These are phyloP conservation scores for Scolopax mira DNA, from an alignment of 2,113 vertebrate genomes.

Conservation along the genomic window DNA sequence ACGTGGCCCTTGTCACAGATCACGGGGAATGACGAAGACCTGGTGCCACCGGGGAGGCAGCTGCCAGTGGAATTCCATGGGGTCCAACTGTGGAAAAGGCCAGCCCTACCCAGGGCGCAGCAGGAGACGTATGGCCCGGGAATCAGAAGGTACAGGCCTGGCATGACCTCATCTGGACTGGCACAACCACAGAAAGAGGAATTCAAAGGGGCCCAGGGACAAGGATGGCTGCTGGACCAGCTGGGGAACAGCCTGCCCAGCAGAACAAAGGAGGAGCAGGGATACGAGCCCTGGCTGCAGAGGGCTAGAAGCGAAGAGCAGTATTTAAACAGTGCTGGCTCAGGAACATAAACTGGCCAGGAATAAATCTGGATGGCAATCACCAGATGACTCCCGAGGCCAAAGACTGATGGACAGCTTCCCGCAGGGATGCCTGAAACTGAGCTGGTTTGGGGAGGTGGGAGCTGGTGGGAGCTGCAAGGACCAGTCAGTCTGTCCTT, in stretches of 20 bases:
- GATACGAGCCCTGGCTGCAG: fast-evolving
- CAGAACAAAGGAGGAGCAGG: not conserved
- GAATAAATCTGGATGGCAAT: not conserved
- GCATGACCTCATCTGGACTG: not conserved
- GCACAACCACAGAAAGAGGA: not conserved
- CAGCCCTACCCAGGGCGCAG: not conserved
- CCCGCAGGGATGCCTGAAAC: not conserved
- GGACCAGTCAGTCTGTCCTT: not conserved
- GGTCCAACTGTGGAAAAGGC: not conserved
- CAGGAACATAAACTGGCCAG: not conserved
- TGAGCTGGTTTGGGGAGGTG: not conserved
- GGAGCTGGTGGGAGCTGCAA: not conserved
- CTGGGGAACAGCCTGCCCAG: not conserved
- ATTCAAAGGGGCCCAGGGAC: not conserved
- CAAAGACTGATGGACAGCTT: not conserved
- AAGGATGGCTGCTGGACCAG: not conserved
- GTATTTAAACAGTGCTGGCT: not conserved
- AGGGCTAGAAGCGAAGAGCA: not conserved
- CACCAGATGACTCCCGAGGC: not conserved
- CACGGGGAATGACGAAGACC: not conserved
- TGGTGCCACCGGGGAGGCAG: not conserved
- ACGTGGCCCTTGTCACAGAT: not conserved
- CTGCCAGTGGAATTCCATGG: not conserved
- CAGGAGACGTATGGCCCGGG: not conserved
- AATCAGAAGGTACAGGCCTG: not conserved